Evolutionary conservation across 2,113 vertebrate genomes (phyloP), one percentile per base, ranked within the genome.

Genomic region (Carassius gibelio): DNA sequence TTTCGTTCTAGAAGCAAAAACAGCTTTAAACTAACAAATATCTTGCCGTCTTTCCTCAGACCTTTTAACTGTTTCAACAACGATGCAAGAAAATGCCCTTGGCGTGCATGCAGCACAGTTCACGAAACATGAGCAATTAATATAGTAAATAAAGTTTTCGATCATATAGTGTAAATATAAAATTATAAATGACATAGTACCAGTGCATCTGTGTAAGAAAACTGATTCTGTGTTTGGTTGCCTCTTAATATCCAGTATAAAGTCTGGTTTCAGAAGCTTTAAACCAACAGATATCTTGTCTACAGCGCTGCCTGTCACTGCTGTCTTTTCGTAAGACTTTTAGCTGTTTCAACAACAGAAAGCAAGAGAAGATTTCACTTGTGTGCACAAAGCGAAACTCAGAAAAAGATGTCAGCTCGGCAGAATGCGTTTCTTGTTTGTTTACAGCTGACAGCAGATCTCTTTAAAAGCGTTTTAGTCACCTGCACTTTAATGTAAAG

Each of bases 361-460:
- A 0, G 21, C 76, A 57, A 52, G 38, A 30, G 66, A 68, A 81
- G 17, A 81, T 68, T 81, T 30, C 3, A 66, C 50, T 81, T 81
- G 36, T 59, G 57, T 42, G 55, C 78, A 66, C 78, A 81, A 81
- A 64, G 78, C 78, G 5, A 48, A 81, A 52, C 45, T n/a, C 45
- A 69, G 17, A 23, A 48, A 62, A 59, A 64, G 69, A 82, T 50
- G 81, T 84, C 30, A 77, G 82, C 82, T 72, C 8, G 81, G 26
- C 75, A 36, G 52, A 17, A 79, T 30, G 10, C 14, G 5, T 55
- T 77, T 84, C 62, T 87, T 88, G 50, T 86, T 86, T 83, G 80
- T 81, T 81, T 36, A 81, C 23, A 34, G 42, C 80, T 6, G 42
- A 69, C 62, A 52, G 45, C 17, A 5, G 26, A 66, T 81, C 45